A percentile compares a stretch with the other conserved stretches of the same genome.
phyloP scores from a whole-genome alignment of 2,113 vertebrate genomes.

The Zosterops pallidus region DNA sequence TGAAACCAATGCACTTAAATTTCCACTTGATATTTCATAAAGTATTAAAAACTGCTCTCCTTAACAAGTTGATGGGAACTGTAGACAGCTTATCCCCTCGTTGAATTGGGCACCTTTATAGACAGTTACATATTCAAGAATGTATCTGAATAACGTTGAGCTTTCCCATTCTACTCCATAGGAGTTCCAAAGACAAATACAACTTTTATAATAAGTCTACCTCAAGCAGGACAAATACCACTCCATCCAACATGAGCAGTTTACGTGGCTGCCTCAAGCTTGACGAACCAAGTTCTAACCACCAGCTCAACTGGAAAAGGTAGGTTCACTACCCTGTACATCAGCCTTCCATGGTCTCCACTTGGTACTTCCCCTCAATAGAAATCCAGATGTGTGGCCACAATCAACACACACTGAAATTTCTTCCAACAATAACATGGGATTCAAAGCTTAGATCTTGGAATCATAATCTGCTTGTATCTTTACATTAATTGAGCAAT shows the following conservation, averaged over 20 bases:
- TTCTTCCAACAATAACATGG: background rate
- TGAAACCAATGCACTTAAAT: background rate
- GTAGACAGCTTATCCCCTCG: background rate
- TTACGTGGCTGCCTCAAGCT: background rate
- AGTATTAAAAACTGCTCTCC: background rate
- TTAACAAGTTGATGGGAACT: background rate
- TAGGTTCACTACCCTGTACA: too few species aligned
- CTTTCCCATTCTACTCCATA: background rate
- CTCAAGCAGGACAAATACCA: background rate
- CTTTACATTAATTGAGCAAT: background rate
- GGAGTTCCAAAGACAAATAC: background rate
- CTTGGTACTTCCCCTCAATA: rapidly evolving
- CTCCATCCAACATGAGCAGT: background rate
- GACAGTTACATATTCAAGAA: background rate
- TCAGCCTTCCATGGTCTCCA: background rate
- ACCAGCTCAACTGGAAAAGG: background rate
- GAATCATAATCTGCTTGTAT: background rate
- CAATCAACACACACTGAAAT: background rate
- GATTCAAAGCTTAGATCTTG: background rate
- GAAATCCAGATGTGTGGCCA: background rate
- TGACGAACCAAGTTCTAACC: background rate
- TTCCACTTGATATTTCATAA: background rate
- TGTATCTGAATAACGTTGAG: background rate
- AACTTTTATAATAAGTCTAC: background rate
- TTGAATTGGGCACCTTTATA: background rate